Conservation (phyloP, 2,888 invertebrate genomes). For the Nomada ruficornis region DNA sequence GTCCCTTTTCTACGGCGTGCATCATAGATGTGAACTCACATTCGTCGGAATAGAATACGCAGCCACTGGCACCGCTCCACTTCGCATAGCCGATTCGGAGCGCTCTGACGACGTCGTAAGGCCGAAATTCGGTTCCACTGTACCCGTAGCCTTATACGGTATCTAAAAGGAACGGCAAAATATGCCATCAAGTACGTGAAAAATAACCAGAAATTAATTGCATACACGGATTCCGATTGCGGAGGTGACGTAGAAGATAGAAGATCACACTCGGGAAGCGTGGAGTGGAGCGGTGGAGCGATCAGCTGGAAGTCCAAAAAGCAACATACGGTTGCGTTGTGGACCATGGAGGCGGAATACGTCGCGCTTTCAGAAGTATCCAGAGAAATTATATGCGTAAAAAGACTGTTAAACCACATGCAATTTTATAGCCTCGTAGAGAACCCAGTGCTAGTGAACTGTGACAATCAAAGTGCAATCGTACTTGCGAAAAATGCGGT, state of each 20-base stretch:
- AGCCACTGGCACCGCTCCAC: too few species aligned
- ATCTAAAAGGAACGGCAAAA: neutral
- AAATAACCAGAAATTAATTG: neutral
- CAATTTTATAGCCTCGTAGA: neutral
- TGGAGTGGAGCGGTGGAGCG: neutral
- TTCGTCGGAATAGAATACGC: too few species aligned
- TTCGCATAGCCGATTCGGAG: too few species aligned
- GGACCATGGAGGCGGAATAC: slow-evolving; percentile 13
- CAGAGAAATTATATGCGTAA: neutral
- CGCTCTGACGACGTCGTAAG: too few species aligned
- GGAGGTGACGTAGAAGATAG: neutral
- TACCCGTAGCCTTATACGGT: too few species aligned
- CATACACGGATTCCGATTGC: neutral
- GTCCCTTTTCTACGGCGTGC: too few species aligned
- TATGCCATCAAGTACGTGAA: neutral
- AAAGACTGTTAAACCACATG: neutral
- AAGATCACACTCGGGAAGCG: neutral
- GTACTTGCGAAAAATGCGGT: neutral
- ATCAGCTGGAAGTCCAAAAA: slow-evolving; percentile 14
- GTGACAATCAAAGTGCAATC: slow-evolving; percentile 14
- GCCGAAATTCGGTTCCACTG: too few species aligned
- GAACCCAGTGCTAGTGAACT: neutral
- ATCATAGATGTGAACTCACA: too few species aligned
- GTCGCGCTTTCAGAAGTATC: neutral
- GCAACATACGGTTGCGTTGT: neutral